Base-by-base conservation (phyloP, 2,797 vertebrate genomes). In the Mastacembelus armatus region DNA sequence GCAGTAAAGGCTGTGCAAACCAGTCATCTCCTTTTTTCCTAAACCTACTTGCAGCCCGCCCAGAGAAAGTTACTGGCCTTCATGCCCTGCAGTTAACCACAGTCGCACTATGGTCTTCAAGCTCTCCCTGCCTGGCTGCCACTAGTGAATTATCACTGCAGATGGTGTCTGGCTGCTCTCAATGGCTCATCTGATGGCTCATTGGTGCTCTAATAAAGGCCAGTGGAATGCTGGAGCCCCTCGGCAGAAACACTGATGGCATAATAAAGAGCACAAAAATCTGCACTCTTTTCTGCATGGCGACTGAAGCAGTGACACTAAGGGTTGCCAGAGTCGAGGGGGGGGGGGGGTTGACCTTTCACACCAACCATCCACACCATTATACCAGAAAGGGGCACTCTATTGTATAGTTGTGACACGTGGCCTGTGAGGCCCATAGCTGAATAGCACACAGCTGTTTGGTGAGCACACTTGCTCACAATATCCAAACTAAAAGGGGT, bases 381-480 rank as follows among this genome's bases (percentile, higher is more conserved):
- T 94, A 89, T 93, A 86, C 59, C 60, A 81, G 89, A 70, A 88
- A 63, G 87, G 85, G 83, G 84, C 74, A 47, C 83, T 49, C 87
- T 77, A 91, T 93, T 94, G 93, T 93, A 82, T 78, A 45, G 66
- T 29, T 51, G 68, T 60, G 89, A 89, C 93, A 91, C 91, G 90
- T 92, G 92, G 88, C 89, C 83, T 5, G 67, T 80, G 84, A 86
- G 89, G 89, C 90, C 86, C 88, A 78, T 65, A 47, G 62, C 76
- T 88, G 88, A 93, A 94, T 90, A 86, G 87, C 81, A 80, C 86
- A 90, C 92, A 93, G 92, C 90, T 92, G 91, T 91, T 86, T 83
- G 66, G 85, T 89, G 90, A 89, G 90, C 88, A 89, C 88, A 86
- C 91, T 89, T 90, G 73, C 85, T 80, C 85, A 91, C 90, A 92